Evolutionary conservation across 2,888 invertebrate species (phyloP).

Genomic region (Orgyia antiqua): DNA sequence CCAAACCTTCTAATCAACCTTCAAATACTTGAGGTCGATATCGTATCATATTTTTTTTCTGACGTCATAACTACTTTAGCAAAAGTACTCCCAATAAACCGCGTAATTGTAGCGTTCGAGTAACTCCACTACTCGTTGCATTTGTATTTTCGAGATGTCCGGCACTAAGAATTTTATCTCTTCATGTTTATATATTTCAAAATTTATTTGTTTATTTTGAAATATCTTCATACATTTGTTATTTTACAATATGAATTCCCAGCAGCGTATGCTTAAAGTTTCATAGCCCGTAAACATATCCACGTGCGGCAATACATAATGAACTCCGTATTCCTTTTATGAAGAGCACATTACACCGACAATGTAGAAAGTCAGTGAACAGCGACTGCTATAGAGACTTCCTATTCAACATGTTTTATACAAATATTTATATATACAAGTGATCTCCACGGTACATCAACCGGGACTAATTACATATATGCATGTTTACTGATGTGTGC

Average conservation of each 20-base stretch:
- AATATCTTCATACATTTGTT: slow-evolving; percentile 1
- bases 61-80: no score
- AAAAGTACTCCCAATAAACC: no score
- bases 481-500: slow-evolving; percentile 6
- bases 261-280: slow-evolving; percentile 4
- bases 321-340: slow-evolving; percentile 12
- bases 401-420: slow-evolving; percentile 37
- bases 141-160: no score
- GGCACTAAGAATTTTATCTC: no score
- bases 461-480: slow-evolving; percentile 8
- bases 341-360: slow-evolving; percentile 19
- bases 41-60: no score
- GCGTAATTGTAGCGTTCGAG: no score
- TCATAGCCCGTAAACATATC: slow-evolving; percentile 8
- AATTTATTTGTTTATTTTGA: not conserved
- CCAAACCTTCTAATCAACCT: no score
- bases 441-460: slow-evolving; percentile 19
- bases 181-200: no score
- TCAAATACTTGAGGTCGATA: no score
- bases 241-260: not conserved
- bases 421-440: slow-evolving; percentile 41
- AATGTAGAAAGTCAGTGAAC: slow-evolving; percentile 37
- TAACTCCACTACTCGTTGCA: no score
- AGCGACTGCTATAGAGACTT: slow-evolving; percentile 29
- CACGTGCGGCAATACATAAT: slow-evolving; percentile 11